These are phyloP conservation scores for Hyles lineata DNA, from an alignment of 2,888 invertebrate genomes.

Conservation along the genomic window DNA sequence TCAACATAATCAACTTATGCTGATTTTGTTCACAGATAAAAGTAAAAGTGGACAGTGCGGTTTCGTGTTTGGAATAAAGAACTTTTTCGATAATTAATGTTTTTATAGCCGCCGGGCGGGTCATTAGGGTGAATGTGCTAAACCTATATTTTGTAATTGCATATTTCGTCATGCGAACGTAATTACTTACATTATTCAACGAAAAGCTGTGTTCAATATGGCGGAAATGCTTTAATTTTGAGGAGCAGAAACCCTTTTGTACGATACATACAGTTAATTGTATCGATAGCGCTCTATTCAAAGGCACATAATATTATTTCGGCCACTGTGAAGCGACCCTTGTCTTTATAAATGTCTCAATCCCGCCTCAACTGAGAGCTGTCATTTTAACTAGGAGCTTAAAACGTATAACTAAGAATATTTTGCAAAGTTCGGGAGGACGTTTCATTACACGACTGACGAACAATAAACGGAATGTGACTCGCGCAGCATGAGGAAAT, in stretches of 20 bases:
- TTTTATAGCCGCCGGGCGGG: constrained; percentile 19
- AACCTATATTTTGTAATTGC: constrained; percentile 25
- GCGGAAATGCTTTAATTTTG: not conserved
- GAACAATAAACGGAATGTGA: not conserved
- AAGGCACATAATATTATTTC: constrained; percentile 42
- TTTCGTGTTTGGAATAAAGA: constrained; percentile 39
- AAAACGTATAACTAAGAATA: constrained; percentile 12
- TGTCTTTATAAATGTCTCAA: constrained; percentile 60
- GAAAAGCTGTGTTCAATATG: not conserved
- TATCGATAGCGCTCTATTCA: constrained; percentile 16
- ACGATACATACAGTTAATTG: not conserved
- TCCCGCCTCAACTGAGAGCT: constrained; percentile 33
- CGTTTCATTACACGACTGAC: not conserved
- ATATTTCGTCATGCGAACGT: constrained; percentile 23
- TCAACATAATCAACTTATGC: constrained; percentile 54
- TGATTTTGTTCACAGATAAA: constrained; percentile 53
- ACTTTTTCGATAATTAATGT: constrained; percentile 27
- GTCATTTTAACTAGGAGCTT: constrained; percentile 36
- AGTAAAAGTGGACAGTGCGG: constrained; percentile 47
- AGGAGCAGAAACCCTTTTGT: not conserved
- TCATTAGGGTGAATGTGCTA: constrained; percentile 25
- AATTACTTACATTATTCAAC: constrained; percentile 26
- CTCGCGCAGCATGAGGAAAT: constrained; percentile 32
- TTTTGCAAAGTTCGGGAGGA: constrained; percentile 4
- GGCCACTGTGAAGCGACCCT: constrained; percentile 49